Evolutionary conservation across 2,113 vertebrate genomes (phyloP).

Genomic region (Sphyrna mokarran): DNA sequence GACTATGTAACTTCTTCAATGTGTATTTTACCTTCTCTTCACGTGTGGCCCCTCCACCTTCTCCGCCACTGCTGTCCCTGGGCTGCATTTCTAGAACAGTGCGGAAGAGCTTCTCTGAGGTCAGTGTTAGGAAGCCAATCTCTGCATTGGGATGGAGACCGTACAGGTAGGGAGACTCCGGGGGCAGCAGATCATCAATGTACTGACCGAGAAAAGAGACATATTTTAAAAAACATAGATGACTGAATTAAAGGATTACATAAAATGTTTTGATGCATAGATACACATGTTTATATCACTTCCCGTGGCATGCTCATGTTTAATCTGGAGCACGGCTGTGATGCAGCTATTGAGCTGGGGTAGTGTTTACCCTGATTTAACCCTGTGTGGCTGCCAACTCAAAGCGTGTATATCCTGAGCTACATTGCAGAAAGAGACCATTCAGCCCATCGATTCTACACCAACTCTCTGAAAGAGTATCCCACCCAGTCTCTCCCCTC

Average conservation of each 20-base stretch:
- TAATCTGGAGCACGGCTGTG: background rate
- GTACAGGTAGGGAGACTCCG: conserved; percentile 83
- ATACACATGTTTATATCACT: background rate
- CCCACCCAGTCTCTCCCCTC: too few species aligned
- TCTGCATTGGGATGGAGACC: conserved; percentile 93
- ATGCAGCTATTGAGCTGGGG: background rate
- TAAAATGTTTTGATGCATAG: background rate
- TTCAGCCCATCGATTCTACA: too few species aligned
- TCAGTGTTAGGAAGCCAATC: conserved; percentile 85
- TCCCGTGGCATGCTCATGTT: background rate
- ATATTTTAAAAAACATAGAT: conserved; percentile 29
- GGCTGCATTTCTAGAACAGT: conserved; percentile 84
- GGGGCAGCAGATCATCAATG: conserved; percentile 71
- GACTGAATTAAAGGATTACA: background rate
- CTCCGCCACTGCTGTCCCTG: conserved; percentile 52
- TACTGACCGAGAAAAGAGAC: conserved; percentile 60
- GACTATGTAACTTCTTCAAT: background rate
- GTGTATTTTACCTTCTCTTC: conserved; percentile 73
- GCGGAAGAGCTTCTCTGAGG: conserved; percentile 80
- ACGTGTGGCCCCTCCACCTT: conserved; percentile 51
- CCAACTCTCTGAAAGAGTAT: too few species aligned
- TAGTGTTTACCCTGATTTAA: background rate
- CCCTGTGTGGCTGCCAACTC: background rate
- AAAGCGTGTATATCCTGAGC: too few species aligned
- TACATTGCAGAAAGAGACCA: too few species aligned